Evolutionary conservation across 2,797 vertebrate species (phyloP).

Genomic region (Trichosurus vulpecula): DNA sequence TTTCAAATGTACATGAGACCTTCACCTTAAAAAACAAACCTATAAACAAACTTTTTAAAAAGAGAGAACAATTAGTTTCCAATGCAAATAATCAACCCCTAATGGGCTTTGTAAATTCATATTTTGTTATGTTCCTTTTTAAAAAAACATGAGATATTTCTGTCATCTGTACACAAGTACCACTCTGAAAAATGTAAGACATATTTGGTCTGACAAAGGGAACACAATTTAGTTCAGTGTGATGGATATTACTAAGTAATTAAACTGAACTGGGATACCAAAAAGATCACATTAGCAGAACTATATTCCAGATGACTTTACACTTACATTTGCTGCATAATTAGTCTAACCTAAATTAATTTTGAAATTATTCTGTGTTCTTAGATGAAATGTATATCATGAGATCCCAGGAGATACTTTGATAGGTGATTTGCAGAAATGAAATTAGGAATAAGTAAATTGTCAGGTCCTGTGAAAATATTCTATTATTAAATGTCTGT

Average conservation of each 20-base stretch:
- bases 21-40: conserved; percentile 20
- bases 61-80: conserved; percentile 6
- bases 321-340: conserved; percentile 19
- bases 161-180: conserved; percentile 72
- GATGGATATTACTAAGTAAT: conserved; percentile 24
- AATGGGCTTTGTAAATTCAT: conserved; percentile 1
- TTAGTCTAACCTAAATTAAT: conserved; percentile 32
- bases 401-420: conserved; percentile 7
- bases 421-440: conserved; percentile 48
- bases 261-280: conserved; percentile 26
- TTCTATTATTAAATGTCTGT: not conserved
- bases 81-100: not conserved
- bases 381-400: not conserved
- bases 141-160: not conserved
- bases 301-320: conserved; percentile 28
- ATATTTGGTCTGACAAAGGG: conserved; percentile 59
- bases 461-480: not conserved
- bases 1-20: conserved; percentile 43
- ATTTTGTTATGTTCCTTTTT: conserved; percentile 12
- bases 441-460: conserved; percentile 35
- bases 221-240: not conserved
- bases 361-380: conserved; percentile 6
- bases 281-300: conserved; percentile 26
- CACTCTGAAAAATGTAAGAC: conserved; percentile 71
- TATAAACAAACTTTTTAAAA: conserved; percentile 8